Base-by-base conservation (phyloP, 2,888 invertebrate genomes). In the Augiades crinisus region DNA sequence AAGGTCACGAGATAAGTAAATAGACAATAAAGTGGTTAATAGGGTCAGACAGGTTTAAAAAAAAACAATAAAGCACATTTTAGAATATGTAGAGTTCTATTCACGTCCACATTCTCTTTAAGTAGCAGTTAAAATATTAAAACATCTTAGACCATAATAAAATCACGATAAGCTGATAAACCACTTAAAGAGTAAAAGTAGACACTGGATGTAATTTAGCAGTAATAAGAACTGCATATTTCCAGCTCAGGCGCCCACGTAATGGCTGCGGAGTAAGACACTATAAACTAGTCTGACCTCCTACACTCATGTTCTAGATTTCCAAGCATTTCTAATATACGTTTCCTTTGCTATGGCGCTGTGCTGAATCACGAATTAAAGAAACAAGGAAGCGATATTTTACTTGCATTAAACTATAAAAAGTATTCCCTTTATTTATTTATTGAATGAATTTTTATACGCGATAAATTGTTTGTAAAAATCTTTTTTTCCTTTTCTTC, bases 271-370 rank as follows among this genome's bases (percentile, higher is more conserved):
- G 53, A 60, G 60, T 60, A 58, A 62, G 53, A 61, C 65, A 65
- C 50, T 65, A 49, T 41, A 57, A 65, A 58, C 54, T 54, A 63
- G 62, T 62, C 58, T 66, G 59, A 58, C 66, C 62, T 63, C 67
- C 67, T 62, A 67, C 70, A 63, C 67, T 64, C 63, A 59, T 59
- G 60, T 65, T 68, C 64, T 66, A 67, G 64, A 68, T 68, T 66
- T 65, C 54, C 54, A 57, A 62, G 63, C 56, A 64, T 64, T 58
- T 62, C 56, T 41, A 63, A 65, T 64, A 63, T 64, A 50, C 49
- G 60, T 62, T 64, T 72, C 65, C 63, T 62, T 57, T 58, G 59
- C 33, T 34, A 41, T 41, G 12, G 14, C 16, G 21, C 47, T 31
- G 22, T 40, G 38, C 30, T 49, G 33, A 49, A 24, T 49, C 33